These are phyloP conservation scores for Gymnocheta viridis DNA, from an alignment of 2,888 invertebrate species.

Conservation along the genomic window DNA sequence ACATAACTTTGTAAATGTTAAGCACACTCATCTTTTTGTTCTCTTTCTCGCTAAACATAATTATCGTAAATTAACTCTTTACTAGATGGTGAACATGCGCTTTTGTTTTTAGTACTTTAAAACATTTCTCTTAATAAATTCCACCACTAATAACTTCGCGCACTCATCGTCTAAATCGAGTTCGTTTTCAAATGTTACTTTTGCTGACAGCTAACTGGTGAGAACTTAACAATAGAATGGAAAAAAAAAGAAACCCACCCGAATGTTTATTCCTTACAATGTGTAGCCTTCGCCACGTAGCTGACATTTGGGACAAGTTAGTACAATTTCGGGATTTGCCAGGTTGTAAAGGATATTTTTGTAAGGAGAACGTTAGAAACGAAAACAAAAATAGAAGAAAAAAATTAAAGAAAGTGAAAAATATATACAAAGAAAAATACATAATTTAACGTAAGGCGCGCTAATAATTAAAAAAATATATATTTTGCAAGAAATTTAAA, in stretches of 20 bases:
- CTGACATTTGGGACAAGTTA: conserved; percentile 81
- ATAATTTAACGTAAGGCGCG: conserved; percentile 48
- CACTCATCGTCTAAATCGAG: conserved; percentile 16
- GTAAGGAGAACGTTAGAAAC: conserved; percentile 71
- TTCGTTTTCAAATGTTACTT: conserved; percentile 29
- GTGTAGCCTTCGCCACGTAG: conserved; percentile 77
- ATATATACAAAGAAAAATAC: conserved; percentile 13
- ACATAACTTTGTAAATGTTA: background rate
- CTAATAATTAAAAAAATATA: background rate
- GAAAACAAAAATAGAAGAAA: conserved; percentile 53
- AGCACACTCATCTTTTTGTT: background rate
- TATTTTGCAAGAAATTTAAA: background rate
- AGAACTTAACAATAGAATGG: conserved; percentile 11
- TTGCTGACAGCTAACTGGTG: conserved; percentile 23
- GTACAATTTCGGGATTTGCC: conserved; percentile 82
- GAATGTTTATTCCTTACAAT: conserved; percentile 64
- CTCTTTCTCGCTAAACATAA: background rate
- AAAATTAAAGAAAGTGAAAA: conserved; percentile 41
- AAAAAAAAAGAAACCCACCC: conserved; percentile 40
- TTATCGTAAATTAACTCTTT: background rate
- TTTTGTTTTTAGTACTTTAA: conserved; percentile 52
- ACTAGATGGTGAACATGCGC: conserved; percentile 29
- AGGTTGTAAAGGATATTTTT: conserved; percentile 81
- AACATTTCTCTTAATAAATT: background rate
- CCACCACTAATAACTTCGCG: conserved; percentile 59